A percentile compares a stretch with the other conserved stretches of the same genome.
Evolutionary conservation across 2,888 invertebrate species (phyloP).

Genomic region (Steinernema scapterisci): DNA sequence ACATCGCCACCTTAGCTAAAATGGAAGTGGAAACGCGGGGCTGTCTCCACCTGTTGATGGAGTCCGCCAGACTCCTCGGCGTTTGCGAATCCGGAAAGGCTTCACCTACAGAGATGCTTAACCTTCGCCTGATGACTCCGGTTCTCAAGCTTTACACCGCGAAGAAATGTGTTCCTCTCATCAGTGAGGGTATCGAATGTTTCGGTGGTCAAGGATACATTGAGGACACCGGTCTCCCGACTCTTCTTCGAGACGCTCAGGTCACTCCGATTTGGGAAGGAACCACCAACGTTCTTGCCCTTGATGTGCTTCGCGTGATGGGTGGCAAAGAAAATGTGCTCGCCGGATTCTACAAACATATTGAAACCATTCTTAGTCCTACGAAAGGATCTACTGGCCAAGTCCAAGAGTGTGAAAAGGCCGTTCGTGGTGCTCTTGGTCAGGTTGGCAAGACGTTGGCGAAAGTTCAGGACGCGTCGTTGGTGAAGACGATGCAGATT

Average conservation of each 20-base stretch:
- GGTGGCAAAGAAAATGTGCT: constrained; percentile 70
- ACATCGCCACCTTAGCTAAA: constrained; percentile 71
- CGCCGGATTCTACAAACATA: constrained; percentile 64
- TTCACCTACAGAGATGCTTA: constrained; percentile 68
- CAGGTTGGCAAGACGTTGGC: constrained; percentile 42
- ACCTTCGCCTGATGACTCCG: constrained; percentile 72
- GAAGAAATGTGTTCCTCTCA: constrained; percentile 71
- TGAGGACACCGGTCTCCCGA: constrained; percentile 73
- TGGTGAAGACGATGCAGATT: constrained; percentile 51
- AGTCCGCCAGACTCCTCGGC: constrained; percentile 71
- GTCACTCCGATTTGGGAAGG: constrained; percentile 74
- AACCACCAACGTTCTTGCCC: constrained; percentile 72
- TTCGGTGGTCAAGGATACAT: constrained; percentile 74
- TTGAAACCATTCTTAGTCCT: constrained; percentile 43
- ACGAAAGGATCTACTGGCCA: constrained; percentile 1
- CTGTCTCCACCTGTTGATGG: constrained; percentile 70
- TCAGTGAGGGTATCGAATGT: constrained; percentile 72
- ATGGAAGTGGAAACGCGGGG: constrained; percentile 72
- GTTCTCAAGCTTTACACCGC: constrained; percentile 72
- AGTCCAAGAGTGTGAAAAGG: constrained; percentile 38
- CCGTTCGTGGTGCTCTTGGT: constrained; percentile 42
- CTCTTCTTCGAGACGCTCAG: constrained; percentile 72
- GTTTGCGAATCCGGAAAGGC: constrained; percentile 68
- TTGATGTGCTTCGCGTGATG: constrained; percentile 72
- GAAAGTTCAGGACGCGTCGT: constrained; percentile 41